Base-by-base conservation (phyloP, 2,113 vertebrate species). In the Clupea harengus region DNA sequence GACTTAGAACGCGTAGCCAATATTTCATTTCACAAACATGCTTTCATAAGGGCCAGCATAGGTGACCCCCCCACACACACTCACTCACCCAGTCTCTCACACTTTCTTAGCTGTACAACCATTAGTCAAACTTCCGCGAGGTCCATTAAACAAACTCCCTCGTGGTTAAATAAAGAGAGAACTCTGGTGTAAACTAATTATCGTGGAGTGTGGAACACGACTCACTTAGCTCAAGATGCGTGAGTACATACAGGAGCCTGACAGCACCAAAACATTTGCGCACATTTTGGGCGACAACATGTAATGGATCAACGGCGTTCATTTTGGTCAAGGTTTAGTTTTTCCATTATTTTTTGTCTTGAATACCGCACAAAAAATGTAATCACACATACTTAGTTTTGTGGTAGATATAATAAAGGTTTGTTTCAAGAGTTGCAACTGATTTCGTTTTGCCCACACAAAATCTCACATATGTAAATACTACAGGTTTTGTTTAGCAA, bases 131-230 rank as follows among this genome's bases (percentile, higher is more conserved):
- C 94, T 93, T 91, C 94, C 91, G 94, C 90, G 92, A 95, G 94
- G 95, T 94, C 95, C 97, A 99, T 99, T 98, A 97, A 96, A 96
- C 98, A 96, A 89, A 94, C 89, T 94, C 94, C 94, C 96, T 97
- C 92, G 91, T 95, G 94, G 95, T 96, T 96, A 97, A 96, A 97
- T 93, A 95, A 96, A 97, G 64, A 67, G 95, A 93, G 91, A 93
- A 95, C 93, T 92, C 90, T 93, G 95, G 93, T 94, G 95, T 97
- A 95, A 97, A 96, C 94, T 95, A 98, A 98, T 99, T 97, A 98
- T 49, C 89, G 88, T 93, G 94, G 95, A 96, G 96, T 96, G 96
- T 93, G 94, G 94, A 93, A 96, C 95, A 93, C 93, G 95, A 97
- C 95, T 97, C 96, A 97, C 97, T 98, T 97, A 97, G 93, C 83